Evolutionary conservation across 92 coral and sea anemone species (phyloP).

Genomic region (Galaxea fascicularis): DNA sequence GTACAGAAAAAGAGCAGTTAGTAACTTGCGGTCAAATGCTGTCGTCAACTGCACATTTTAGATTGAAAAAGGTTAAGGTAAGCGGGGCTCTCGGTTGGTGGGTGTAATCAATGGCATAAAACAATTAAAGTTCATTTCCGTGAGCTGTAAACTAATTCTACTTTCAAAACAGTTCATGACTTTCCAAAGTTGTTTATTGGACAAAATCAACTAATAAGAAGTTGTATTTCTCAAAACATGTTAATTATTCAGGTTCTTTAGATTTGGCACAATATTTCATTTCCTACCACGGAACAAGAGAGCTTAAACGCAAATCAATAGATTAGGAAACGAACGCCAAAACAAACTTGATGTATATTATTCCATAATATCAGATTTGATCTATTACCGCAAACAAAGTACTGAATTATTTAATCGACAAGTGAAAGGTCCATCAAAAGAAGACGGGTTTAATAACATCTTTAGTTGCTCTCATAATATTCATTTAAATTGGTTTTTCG

Average conservation of each 20-base stretch:
- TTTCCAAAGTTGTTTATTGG: background rate
- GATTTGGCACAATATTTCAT: slow-evolving; percentile 21
- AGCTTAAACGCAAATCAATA: slow-evolving; percentile 16
- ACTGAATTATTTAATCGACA: background rate
- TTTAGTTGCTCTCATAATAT: background rate
- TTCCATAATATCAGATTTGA: background rate
- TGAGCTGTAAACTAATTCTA: background rate
- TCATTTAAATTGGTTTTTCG: background rate
- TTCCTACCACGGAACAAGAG: slow-evolving; percentile 9
- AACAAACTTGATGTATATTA: slow-evolving; percentile 8
- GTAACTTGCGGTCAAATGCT: background rate
- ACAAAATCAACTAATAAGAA: background rate
- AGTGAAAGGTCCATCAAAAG: background rate
- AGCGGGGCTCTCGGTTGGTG: background rate
- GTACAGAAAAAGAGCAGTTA: background rate
- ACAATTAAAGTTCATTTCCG: background rate
- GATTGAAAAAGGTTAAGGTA: background rate
- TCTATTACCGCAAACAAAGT: background rate
- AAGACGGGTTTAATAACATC: background rate
- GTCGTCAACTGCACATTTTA: too few relatives aligned
- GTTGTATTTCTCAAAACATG: background rate
- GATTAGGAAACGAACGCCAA: background rate
- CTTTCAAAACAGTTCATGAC: background rate
- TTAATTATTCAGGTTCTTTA: background rate
- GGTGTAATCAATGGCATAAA: background rate